Conservation (phyloP, 2,113 vertebrate genomes). For the human region DNA sequence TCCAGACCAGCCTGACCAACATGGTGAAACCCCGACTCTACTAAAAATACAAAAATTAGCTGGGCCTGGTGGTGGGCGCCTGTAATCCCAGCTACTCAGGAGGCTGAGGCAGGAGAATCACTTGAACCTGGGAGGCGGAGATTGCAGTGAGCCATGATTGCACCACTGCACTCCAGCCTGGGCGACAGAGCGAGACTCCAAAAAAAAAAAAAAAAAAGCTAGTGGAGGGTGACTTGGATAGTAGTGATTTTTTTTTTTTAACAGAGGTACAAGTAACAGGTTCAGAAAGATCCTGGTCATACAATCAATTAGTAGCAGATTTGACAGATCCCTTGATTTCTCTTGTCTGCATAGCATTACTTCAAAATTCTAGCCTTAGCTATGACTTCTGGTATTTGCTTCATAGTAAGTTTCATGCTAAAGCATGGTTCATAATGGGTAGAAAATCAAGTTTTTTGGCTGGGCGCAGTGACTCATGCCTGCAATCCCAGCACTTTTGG, state of each 20-base stretch:
- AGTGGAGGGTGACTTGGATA: neutral
- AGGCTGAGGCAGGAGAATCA: no score
- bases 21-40: no score
- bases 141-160: no score
- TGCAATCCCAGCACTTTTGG: no score
- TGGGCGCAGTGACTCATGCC: no score
- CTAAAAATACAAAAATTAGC: no score
- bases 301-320: neutral
- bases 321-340: slow-evolving; percentile 12
- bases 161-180: no score
- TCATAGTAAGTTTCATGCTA: slow-evolving; percentile 18
- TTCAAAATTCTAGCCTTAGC: slow-evolving; percentile 35
- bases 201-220: neutral
- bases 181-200: no score
- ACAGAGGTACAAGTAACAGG: neutral
- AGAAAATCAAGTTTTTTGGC: neutral
- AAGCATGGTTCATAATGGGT: neutral
- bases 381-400: neutral
- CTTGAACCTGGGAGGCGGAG: no score
- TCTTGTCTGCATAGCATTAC: neutral
- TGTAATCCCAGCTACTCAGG: no score
- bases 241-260: neutral
- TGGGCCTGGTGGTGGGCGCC: no score
- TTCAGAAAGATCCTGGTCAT: slow-evolving; percentile 23
- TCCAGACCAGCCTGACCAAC: no score